Evolutionary conservation across 2,888 invertebrate species (phyloP), one percentile per base, ranked within the genome.

Genomic region (Zhuqinia jingwanae): DNA sequence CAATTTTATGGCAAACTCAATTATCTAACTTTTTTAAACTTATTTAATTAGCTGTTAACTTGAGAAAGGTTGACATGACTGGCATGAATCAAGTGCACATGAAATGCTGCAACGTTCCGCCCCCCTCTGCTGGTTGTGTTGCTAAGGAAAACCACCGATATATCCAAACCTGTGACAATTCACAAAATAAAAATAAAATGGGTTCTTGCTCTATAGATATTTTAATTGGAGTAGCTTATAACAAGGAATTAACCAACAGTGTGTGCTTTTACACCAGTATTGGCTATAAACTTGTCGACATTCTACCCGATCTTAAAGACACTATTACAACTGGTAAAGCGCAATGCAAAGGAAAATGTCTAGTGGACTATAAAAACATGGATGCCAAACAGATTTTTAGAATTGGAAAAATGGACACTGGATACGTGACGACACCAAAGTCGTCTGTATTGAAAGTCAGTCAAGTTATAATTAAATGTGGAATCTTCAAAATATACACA

Each of bases 41-140:
- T 10, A 50, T 3, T 50, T 50, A 13, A 3, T 1, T 20, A 76
- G 76, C 58, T 13, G 20, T 76, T 5, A 27, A 76, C 0, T 17
- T 76, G 36, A 36, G 36, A n/a, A 63, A 65, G 13, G 58, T 11
- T 2, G 78, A 63, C 58, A 76, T 78, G 78, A 73, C 73, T 0
- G 81, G 60, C 1, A n/a, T 82, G 47, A 73, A 82, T 15, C 73
- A 73, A 60, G 22, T 82, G 27, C 56, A 60, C 17, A 11, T 60
- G 1, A 82, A 82, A 47, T 82, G 81, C n/a, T 82, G 81, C 20
- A 25, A 58, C n/a, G 81, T 82, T 5, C 36, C 56, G 3, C 0
- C 22, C 11, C 81, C 22, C 17, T 50, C 58, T 6, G 42, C 27
- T 10, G 15, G 13, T 0, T 73, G 81, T 42, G 20, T 10, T 10